Evolutionary conservation across 2,888 invertebrate species (phyloP).

Genomic region (Tipula vernalis): DNA sequence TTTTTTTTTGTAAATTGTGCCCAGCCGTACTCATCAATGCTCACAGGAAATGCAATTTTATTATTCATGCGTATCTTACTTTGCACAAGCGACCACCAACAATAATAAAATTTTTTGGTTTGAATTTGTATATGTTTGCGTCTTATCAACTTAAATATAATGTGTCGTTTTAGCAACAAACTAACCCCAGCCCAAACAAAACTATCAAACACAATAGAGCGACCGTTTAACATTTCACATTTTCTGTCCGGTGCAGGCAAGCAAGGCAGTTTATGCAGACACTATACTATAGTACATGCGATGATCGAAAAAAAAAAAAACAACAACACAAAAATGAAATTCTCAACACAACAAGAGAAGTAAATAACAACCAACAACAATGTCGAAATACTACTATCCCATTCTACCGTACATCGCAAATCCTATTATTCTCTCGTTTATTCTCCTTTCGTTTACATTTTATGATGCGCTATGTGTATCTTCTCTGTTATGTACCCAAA

Average conservation of each 20-base stretch:
- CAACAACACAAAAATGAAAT: neutral
- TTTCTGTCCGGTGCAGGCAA: neutral
- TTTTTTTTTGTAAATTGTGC: no score
- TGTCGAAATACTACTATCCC: neutral
- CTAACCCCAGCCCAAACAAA: neutral
- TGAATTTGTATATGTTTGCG: neutral
- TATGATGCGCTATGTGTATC: neutral
- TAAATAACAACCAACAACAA: neutral
- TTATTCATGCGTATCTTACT: neutral
- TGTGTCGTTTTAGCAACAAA: neutral
- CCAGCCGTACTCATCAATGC: no score
- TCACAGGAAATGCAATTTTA: neutral
- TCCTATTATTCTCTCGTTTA: neutral
- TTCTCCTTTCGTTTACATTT: neutral
- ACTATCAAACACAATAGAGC: neutral
- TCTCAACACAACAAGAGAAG: neutral
- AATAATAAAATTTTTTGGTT: neutral
- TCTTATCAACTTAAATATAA: neutral
- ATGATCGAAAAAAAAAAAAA: neutral
- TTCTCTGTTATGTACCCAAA: conserved; percentile 1
- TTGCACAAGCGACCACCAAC: neutral
- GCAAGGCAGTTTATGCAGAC: neutral
- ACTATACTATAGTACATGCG: neutral
- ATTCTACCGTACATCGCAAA: neutral
- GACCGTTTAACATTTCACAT: neutral